These are phyloP conservation scores for Gymnorhina tibicen DNA, from an alignment of 2,113 vertebrate genomes.

Conservation along the genomic window DNA sequence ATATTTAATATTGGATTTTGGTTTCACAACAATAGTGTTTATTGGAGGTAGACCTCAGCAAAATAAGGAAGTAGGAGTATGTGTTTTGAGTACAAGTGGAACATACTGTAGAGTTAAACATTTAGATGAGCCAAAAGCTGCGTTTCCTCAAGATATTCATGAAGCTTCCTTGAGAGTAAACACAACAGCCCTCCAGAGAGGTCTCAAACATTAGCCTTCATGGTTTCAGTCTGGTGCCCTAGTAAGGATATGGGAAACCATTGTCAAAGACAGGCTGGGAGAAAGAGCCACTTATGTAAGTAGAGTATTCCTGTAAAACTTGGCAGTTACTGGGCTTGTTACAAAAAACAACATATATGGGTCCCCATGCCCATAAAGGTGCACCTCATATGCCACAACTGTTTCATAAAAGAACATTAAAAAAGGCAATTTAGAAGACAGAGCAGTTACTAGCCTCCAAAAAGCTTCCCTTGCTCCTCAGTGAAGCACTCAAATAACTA, in stretches of 20 bases:
- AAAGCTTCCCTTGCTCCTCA: neutral
- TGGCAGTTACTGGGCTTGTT: conserved; percentile 18
- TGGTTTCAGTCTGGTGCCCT: conserved; percentile 41
- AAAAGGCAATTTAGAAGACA: conserved; percentile 28
- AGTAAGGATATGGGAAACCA: conserved; percentile 59
- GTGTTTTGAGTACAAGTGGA: neutral
- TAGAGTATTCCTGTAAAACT: conserved; percentile 10
- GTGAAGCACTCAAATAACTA: neutral
- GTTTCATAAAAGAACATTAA: neutral
- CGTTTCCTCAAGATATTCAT: neutral
- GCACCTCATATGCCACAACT: conserved; percentile 7
- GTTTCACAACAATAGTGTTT: neutral
- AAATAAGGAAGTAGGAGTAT: conserved; percentile 17
- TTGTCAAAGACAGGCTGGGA: conserved; percentile 40
- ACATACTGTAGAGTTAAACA: neutral
- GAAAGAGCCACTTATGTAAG: neutral
- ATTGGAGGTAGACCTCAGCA: neutral
- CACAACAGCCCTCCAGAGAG: conserved; percentile 51
- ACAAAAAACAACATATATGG: neutral
- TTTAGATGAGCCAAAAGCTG: conserved; percentile 38
- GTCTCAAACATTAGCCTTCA: conserved; percentile 31
- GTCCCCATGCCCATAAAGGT: conserved; percentile 47
- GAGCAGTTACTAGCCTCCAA: neutral
- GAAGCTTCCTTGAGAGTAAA: conserved; percentile 53
- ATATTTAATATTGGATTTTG: neutral